phyloP scores from a whole-genome alignment of 2,797 vertebrate genomes.

The Heteromormyrus szaboi region DNA sequence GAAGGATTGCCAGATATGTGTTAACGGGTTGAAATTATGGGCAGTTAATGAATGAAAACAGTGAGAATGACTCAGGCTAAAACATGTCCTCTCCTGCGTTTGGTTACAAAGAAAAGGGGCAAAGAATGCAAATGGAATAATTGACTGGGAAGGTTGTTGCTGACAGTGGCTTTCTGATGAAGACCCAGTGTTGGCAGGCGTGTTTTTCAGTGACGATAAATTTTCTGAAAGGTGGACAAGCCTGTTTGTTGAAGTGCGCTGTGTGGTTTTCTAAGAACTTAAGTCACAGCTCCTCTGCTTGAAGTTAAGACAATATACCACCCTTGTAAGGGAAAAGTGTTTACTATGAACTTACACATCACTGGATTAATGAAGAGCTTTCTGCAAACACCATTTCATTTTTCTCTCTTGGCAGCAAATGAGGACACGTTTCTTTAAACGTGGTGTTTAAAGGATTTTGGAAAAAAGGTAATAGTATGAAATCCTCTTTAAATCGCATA shows the following conservation, averaged over 20 bases:
- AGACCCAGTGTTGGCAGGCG: not conserved
- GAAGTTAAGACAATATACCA: not conserved
- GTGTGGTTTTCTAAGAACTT: not conserved
- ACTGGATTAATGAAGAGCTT: not conserved
- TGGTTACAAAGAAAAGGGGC: not conserved
- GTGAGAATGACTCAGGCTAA: not conserved
- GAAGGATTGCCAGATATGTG: not conserved
- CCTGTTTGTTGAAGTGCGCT: not conserved
- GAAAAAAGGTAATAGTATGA: not conserved
- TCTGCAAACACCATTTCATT: not conserved
- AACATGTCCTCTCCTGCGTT: not conserved
- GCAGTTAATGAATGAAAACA: not conserved
- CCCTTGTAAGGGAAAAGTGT: not conserved
- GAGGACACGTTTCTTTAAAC: not conserved
- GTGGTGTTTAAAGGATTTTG: not conserved
- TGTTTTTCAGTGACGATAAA: not conserved
- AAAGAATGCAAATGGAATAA: slow-evolving; percentile 9
- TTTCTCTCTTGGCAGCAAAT: not conserved
- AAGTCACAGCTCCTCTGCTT: not conserved
- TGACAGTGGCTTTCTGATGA: not conserved
- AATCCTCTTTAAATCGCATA: not conserved
- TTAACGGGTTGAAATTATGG: not conserved
- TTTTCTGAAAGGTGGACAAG: not conserved
- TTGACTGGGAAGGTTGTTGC: not conserved
- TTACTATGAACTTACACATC: not conserved